Evolutionary conservation across 2,797 vertebrate genomes (phyloP).

Genomic region (Platyrinchus mystaceus): DNA sequence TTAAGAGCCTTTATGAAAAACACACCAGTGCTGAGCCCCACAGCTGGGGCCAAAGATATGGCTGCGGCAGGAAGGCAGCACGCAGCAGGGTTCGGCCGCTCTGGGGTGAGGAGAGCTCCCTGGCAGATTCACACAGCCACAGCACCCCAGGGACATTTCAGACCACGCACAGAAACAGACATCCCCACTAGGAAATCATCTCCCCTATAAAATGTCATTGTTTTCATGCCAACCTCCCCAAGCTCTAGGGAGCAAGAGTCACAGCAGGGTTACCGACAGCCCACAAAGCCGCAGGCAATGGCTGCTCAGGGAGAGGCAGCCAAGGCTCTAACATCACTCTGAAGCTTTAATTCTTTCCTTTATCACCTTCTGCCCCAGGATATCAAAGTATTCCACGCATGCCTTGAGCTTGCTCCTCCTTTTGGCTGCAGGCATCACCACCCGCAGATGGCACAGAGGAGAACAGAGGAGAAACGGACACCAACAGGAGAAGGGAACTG

Average conservation of each 20-base stretch:
- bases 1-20: slow-evolving; percentile 59
- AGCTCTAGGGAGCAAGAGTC: not conserved
- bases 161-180: not conserved
- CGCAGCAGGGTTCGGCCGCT: not conserved
- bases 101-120: not conserved
- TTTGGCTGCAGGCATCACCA: not conserved
- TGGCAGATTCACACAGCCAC: not conserved
- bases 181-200: not conserved
- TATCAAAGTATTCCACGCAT: not conserved
- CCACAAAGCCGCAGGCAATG: not conserved
- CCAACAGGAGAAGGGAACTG: not conserved
- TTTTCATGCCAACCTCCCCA: not conserved
- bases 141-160: not conserved
- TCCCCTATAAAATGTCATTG: not conserved
- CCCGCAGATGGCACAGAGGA: not conserved
- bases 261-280: not conserved
- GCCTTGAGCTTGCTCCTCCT: not conserved
- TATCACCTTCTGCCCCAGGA: slow-evolving; percentile 25
- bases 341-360: slow-evolving; percentile 6
- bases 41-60: slow-evolving; percentile 25
- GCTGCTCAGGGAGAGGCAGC: not conserved
- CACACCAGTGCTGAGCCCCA: slow-evolving; percentile 10
- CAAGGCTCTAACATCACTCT: not conserved
- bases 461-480: not conserved
- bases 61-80: not conserved